These are phyloP conservation scores for Saguinus imperator DNA, from an alignment of 2,113 vertebrate species.

Conservation along the genomic window DNA sequence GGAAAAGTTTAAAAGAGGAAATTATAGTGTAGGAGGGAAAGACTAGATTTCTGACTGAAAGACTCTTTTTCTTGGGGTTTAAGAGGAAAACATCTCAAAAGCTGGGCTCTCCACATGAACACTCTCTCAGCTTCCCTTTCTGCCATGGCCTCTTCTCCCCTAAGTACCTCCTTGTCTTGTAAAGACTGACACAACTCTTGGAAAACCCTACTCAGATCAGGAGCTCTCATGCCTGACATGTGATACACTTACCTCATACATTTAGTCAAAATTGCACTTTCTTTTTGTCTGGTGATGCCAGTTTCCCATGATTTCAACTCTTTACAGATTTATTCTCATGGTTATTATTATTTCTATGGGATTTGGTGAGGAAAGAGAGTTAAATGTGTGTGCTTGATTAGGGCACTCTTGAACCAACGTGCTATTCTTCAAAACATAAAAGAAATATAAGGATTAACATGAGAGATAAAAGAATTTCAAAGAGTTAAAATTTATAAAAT, in stretches of 20 bases:
- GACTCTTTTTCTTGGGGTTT: not conserved
- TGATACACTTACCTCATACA: not conserved
- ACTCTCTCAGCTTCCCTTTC: not conserved
- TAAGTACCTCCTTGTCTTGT: not conserved
- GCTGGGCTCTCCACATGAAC: not conserved
- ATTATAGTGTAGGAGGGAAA: not conserved
- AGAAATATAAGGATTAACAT: not conserved
- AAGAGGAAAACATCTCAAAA: not conserved
- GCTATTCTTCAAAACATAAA: conserved; percentile 23
- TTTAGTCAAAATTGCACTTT: not conserved
- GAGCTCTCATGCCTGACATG: not conserved
- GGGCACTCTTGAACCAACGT: not conserved
- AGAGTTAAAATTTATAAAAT: not conserved
- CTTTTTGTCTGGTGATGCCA: not conserved
- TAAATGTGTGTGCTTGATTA: not conserved
- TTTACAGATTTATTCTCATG: not conserved
- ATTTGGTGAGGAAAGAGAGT: not conserved
- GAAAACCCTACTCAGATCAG: not conserved
- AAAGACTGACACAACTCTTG: not conserved
- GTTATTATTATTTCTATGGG: not conserved
- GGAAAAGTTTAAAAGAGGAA: not conserved
- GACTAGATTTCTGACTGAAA: not conserved
- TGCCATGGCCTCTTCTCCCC: not conserved
- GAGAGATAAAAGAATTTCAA: not conserved
- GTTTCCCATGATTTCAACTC: not conserved